A percentile compares a stretch with the other conserved stretches of the same genome.
phyloP scores from a whole-genome alignment of 2,797 vertebrate genomes.

The Erpetoichthys calabaricus region DNA sequence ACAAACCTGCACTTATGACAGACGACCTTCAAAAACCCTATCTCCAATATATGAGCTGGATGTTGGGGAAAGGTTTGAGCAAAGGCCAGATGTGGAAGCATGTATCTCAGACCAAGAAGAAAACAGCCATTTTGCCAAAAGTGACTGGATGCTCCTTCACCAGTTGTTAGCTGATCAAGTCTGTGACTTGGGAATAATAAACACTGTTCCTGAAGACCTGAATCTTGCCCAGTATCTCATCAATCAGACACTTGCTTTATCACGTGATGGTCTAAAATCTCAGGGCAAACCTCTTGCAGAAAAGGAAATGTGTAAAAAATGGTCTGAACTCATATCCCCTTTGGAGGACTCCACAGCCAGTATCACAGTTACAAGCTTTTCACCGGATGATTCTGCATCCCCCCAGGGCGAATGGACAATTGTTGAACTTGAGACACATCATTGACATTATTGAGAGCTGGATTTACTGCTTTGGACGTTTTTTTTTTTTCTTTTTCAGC shows the following conservation, averaged over 20 bases:
- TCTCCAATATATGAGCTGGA: slow-evolving; percentile 97
- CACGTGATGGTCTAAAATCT: slow-evolving; percentile 71
- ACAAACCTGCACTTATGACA: slow-evolving; percentile 88
- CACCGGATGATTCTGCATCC: slow-evolving; percentile 85
- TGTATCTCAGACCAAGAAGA: slow-evolving; percentile 42
- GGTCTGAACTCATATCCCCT: slow-evolving; percentile 90
- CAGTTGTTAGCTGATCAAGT: slow-evolving; percentile 85
- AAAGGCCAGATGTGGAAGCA: slow-evolving; percentile 63
- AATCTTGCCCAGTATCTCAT: slow-evolving; percentile 97
- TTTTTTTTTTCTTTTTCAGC: not conserved
- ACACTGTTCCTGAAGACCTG: slow-evolving; percentile 89
- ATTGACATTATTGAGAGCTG: slow-evolving; percentile 48
- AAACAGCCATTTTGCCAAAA: slow-evolving; percentile 73
- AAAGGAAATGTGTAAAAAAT: slow-evolving; percentile 69
- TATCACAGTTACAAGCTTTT: slow-evolving; percentile 89
- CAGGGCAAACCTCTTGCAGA: slow-evolving; percentile 68
- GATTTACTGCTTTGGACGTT: not conserved
- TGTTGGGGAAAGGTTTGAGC: slow-evolving; percentile 73
- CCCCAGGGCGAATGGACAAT: slow-evolving; percentile 98
- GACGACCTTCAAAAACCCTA: slow-evolving; percentile 84
- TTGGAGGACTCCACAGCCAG: slow-evolving; percentile 83
- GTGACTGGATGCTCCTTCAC: slow-evolving; percentile 85
- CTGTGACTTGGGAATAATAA: slow-evolving; percentile 75
- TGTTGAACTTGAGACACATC: slow-evolving; percentile 93
- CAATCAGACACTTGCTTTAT: slow-evolving; percentile 87